Evolutionary conservation across 2,888 invertebrate species (phyloP), one percentile per base, ranked within the genome.

Genomic region (Barypeithes pellucidus): DNA sequence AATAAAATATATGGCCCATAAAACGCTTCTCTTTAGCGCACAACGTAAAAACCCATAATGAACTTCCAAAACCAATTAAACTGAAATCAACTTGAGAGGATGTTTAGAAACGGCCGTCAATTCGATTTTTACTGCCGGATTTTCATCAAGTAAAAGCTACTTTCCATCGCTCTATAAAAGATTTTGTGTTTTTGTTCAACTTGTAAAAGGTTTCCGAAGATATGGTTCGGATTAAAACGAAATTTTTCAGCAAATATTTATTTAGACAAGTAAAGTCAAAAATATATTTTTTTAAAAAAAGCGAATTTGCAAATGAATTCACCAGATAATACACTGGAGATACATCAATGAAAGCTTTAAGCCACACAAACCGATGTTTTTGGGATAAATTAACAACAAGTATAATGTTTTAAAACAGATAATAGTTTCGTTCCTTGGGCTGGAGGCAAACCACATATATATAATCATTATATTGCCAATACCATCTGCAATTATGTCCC

Each of bases 141-240:
- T 75, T 75, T 75, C 75, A 75, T 75, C 69, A 75, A 75, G 72
- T 75, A 75, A 75, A 75, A 75, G 75, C 75, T 54, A 71, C 67
- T 75, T 75, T 67, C 67, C 67, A 63, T 67, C 33, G 71, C 18
- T 14, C 50, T 41, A 69, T 54, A 73, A 73, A 70, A 63, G 66
- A 54, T 68, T 73, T 73, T 59, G 22, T 61, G 69, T 62, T 61
- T 72, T 72, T 65, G 41, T 54, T 63, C 36, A 33, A 43, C 33
- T 43, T 33, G 45, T 60, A 41, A 43, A 59, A 14, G 47, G 43
- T 41, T 67, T 57, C 41, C 41, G 39, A 57, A 39, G 41, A 60
- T 14, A 43, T 29, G 41, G 14, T 22, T 12, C 22, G 43, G 9
- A 43, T 18, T 41, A 43, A 60, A 60, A 60, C 43, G 22, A 43